phyloP scores from a whole-genome alignment of 2,797 vertebrate genomes.

The Argentina silus region DNA sequence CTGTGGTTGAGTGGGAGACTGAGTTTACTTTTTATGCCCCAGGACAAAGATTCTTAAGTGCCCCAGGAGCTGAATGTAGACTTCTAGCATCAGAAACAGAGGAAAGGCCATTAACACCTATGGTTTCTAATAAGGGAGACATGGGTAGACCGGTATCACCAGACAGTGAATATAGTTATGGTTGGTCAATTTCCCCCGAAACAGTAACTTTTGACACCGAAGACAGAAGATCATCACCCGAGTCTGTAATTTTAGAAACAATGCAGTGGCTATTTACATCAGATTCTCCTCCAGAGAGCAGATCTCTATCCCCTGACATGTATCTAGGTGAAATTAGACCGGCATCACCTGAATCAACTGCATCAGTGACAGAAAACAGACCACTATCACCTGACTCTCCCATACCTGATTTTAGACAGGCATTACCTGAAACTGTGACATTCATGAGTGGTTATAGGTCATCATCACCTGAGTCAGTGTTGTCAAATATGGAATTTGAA shows the following conservation, averaged over 20 bases:
- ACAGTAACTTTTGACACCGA: conserved; percentile 57
- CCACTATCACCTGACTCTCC: conserved; percentile 45
- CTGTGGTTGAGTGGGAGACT: conserved; percentile 53
- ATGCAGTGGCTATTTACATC: conserved; percentile 37
- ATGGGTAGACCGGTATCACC: conserved; percentile 68
- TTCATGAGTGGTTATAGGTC: background rate
- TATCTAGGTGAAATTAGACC: conserved; percentile 35
- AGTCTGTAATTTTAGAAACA: conserved; percentile 44
- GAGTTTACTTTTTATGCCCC: conserved; percentile 10
- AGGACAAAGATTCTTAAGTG: conserved; percentile 23
- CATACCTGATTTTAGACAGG: conserved; percentile 31
- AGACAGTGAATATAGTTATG: conserved; percentile 50
- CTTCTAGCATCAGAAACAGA: conserved; percentile 43
- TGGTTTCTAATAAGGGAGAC: conserved; percentile 68
- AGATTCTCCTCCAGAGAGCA: conserved; percentile 33
- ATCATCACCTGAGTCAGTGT: conserved; percentile 13
- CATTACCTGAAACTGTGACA: conserved; percentile 15
- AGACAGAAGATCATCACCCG: conserved; percentile 61
- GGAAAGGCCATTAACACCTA: conserved; percentile 64
- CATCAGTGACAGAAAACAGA: conserved; percentile 18
- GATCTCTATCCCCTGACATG: conserved; percentile 27
- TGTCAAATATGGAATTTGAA: background rate
- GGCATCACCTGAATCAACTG: conserved; percentile 47
- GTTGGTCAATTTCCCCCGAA: conserved; percentile 53
- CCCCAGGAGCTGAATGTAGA: background rate